Conservation (phyloP, 2,888 invertebrate species). For the Metellina segmentata region DNA sequence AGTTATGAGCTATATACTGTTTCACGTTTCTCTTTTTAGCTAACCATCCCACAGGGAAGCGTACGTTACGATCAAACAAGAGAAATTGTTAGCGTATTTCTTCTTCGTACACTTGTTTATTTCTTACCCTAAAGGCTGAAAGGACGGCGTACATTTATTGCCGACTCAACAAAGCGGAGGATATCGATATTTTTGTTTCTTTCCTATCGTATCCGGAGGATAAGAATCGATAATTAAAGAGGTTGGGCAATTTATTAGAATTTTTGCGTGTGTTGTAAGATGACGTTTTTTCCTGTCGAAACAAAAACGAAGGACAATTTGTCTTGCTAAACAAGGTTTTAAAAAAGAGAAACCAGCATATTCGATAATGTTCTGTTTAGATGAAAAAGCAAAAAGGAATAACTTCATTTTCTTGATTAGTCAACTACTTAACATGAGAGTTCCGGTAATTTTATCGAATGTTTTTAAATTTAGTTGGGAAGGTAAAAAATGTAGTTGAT, state of each 20-base stretch:
- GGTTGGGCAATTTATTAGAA: constrained; percentile 50
- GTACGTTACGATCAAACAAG: constrained; percentile 58
- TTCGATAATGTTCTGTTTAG: neutral
- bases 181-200: constrained; percentile 61
- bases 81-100: constrained; percentile 62
- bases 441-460: too few relatives aligned
- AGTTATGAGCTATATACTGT: constrained; percentile 43
- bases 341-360: constrained; percentile 19
- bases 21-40: constrained; percentile 23
- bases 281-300: constrained; percentile 2
- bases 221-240: constrained; percentile 63
- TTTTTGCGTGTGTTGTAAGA: constrained; percentile 50
- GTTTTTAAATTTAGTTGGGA: too few relatives aligned
- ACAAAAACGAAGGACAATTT: neutral
- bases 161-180: constrained; percentile 45
- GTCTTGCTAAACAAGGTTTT: too few relatives aligned
- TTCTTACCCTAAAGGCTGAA: constrained; percentile 40
- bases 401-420: neutral
- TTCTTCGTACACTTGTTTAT: constrained; percentile 49
- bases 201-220: constrained; percentile 43
- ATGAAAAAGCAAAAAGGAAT: constrained; percentile 9
- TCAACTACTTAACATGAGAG: too few relatives aligned
- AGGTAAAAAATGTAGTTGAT: too few relatives aligned
- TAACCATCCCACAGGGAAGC: constrained; percentile 38
- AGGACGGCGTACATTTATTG: constrained; percentile 58